phyloP scores from a whole-genome alignment of 2,113 vertebrate genomes.

The Scalopus aquaticus region DNA sequence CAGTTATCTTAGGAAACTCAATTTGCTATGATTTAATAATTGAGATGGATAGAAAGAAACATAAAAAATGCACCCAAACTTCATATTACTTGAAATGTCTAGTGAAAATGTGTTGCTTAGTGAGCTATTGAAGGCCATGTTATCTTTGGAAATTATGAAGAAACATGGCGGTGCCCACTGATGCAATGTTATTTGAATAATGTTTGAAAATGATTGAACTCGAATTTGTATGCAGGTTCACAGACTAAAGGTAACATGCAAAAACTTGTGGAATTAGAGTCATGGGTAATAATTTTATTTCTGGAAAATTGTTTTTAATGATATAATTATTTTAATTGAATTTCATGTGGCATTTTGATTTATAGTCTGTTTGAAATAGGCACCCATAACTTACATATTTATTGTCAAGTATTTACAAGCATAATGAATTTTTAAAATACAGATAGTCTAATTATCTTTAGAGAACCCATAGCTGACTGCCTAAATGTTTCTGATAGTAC shows the following conservation, averaged over 20 bases:
- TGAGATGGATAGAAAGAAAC: background rate
- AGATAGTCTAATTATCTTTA: background rate
- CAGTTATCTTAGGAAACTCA: background rate
- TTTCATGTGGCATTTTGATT: background rate
- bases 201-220: background rate
- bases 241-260: background rate
- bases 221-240: background rate
- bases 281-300: background rate
- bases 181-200: background rate
- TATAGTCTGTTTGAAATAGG: background rate
- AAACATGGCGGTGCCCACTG: background rate
- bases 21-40: background rate
- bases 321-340: slow-evolving; percentile 6
- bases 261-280: background rate
- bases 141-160: background rate
- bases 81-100: background rate
- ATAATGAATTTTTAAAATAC: background rate
- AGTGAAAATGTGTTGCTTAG: background rate
- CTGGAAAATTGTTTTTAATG: background rate
- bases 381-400: background rate
- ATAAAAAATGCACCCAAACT: background rate
- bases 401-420: background rate
- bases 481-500: background rate
- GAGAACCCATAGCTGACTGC: background rate
- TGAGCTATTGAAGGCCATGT: background rate